Percentiles rank a stretch among this genome's conserved stretches.
phyloP scores from a whole-genome alignment of 1,140 invertebrate genomes.

The Fopius arisanus region DNA sequence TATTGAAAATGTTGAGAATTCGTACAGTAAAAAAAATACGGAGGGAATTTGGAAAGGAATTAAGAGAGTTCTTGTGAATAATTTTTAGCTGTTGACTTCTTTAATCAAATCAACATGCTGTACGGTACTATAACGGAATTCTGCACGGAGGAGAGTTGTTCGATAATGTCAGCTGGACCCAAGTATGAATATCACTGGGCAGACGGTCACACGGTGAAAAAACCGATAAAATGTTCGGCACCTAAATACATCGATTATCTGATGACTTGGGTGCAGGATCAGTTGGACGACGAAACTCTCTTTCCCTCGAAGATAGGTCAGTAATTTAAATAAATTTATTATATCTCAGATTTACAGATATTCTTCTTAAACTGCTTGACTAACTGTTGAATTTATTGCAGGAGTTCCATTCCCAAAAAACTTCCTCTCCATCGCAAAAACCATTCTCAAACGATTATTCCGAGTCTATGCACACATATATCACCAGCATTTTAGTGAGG shows the following conservation, averaged over 20 bases:
- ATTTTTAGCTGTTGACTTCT: constrained; percentile 97
- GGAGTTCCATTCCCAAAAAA: constrained; percentile 98
- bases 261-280: constrained; percentile 99
- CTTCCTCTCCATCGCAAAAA: constrained; percentile 96
- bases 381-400: constrained; percentile 51
- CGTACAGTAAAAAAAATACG: too few relatives aligned
- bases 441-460: constrained; percentile 97
- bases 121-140: constrained; percentile 99
- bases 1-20: too few relatives aligned
- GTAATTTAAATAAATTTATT: constrained; percentile 23
- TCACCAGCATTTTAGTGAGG: constrained; percentile 98
- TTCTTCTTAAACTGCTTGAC: not conserved
- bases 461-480: constrained; percentile 99
- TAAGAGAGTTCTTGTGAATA: too few relatives aligned
- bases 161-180: constrained; percentile 97
- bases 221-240: constrained; percentile 98
- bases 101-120: constrained; percentile 99
- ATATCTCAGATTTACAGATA: constrained; percentile 17
- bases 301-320: constrained; percentile 99
- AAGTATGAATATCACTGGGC: constrained; percentile 99
- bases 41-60: too few relatives aligned
- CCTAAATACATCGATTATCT: constrained; percentile 99
- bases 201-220: constrained; percentile 97
- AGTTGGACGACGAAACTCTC: constrained; percentile 96
- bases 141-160: constrained; percentile 97